Evolutionary conservation across 2,888 invertebrate genomes (phyloP).

Genomic region (Polydesmus complanatus): DNA sequence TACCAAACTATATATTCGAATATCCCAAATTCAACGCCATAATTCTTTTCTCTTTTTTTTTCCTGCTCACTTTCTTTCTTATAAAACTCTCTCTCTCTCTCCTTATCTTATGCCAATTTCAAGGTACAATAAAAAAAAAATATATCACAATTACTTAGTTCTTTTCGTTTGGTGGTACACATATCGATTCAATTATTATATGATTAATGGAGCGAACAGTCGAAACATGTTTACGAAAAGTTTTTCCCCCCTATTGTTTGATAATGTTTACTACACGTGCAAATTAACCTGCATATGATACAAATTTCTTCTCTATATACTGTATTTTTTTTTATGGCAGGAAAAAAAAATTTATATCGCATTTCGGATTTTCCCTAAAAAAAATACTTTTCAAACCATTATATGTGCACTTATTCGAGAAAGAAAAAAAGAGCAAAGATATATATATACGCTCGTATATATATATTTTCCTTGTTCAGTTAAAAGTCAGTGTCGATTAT

Average conservation of each 20-base stretch:
- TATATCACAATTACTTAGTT: neutral
- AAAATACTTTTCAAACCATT: too few relatives aligned
- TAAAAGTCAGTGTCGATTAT: neutral
- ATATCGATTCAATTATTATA: neutral
- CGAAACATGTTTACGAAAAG: neutral
- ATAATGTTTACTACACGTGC: neutral
- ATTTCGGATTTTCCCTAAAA: too few relatives aligned
- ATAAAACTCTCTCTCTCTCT: too few relatives aligned
- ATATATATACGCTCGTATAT: too few relatives aligned
- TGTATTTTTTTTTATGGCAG: neutral
- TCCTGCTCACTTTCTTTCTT: neutral
- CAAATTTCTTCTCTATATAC: neutral
- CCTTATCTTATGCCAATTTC: too few relatives aligned
- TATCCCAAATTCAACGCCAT: too few relatives aligned
- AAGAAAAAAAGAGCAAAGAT: too few relatives aligned
- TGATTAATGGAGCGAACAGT: neutral
- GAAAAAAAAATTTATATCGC: too few relatives aligned
- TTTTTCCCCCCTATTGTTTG: neutral
- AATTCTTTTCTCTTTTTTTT: neutral
- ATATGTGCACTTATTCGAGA: too few relatives aligned
- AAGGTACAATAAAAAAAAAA: neutral
- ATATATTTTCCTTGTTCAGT: too few relatives aligned
- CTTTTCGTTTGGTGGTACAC: neutral
- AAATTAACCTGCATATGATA: neutral
- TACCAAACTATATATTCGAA: too few relatives aligned